Conservation (phyloP, 2,797 vertebrate species). For the Liparis tanakae region DNA sequence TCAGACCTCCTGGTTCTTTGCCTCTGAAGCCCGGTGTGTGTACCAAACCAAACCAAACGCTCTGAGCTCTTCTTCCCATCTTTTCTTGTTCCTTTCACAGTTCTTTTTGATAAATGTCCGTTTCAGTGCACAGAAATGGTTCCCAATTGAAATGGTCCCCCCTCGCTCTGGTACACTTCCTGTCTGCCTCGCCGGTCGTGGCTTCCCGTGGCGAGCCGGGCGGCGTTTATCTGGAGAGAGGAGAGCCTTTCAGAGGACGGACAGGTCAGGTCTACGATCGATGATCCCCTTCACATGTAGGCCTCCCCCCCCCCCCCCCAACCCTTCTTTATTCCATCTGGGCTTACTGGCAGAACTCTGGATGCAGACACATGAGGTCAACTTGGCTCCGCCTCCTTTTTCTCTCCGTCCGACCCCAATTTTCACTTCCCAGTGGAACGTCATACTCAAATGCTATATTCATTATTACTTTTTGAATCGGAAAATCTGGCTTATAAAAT, state of each 20-base stretch:
- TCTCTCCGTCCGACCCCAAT: conserved; percentile 25
- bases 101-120: conserved; percentile 14
- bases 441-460: not conserved
- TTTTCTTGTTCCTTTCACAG: not conserved
- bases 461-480: not conserved
- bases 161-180: conserved; percentile 10
- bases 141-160: conserved; percentile 37
- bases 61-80: not conserved
- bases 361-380: conserved; percentile 28
- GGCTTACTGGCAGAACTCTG: conserved; percentile 44
- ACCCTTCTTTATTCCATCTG: conserved; percentile 57
- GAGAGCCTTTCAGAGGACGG: conserved; percentile 20
- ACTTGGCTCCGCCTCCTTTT: conserved; percentile 2
- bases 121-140: conserved; percentile 19
- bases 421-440: not conserved
- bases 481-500: not conserved
- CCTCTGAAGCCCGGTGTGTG: not conserved
- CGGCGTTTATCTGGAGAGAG: conserved; percentile 39
- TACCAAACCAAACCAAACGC: not conserved
- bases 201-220: conserved; percentile 16
- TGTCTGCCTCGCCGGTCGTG: conserved; percentile 11
- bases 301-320: conserved; percentile 19
- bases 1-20: not conserved
- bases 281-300: conserved; percentile 68
- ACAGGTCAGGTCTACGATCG: conserved; percentile 28